Evolutionary conservation across 2,113 vertebrate species (phyloP).

Genomic region (Anthoscopus minutus): DNA sequence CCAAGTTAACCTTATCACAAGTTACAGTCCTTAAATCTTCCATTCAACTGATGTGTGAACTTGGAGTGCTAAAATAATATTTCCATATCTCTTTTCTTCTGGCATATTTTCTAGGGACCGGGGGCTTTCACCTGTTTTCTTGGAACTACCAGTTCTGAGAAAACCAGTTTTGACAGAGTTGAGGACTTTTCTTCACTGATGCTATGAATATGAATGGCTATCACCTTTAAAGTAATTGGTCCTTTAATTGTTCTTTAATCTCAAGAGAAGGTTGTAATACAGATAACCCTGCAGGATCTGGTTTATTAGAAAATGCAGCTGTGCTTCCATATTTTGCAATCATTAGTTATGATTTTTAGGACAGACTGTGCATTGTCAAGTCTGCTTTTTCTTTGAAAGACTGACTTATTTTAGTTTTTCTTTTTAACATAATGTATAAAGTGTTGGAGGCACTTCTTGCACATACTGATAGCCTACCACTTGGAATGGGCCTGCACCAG

Average conservation of each 20-base stretch:
- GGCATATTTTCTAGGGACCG: background rate
- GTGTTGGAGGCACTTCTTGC: background rate
- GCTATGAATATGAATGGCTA: background rate
- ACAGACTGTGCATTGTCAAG: background rate
- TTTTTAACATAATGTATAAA: background rate
- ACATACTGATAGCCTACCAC: background rate
- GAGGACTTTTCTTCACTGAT: background rate
- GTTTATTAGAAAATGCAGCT: background rate
- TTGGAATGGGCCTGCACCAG: background rate
- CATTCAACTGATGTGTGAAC: background rate
- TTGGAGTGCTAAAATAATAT: background rate
- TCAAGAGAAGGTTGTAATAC: background rate
- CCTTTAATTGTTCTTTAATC: background rate
- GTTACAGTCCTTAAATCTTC: background rate
- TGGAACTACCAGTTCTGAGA: background rate
- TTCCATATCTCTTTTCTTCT: background rate
- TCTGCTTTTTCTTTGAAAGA: background rate
- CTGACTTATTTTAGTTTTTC: background rate
- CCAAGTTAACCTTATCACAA: background rate
- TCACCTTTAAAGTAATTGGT: background rate
- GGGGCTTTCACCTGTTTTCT: background rate
- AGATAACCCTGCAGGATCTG: background rate
- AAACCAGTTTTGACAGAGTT: background rate
- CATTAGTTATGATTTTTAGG: background rate
- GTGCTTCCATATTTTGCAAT: background rate